Conservation (phyloP, 2,888 invertebrate genomes). For the Drosophila glabriapex region DNA sequence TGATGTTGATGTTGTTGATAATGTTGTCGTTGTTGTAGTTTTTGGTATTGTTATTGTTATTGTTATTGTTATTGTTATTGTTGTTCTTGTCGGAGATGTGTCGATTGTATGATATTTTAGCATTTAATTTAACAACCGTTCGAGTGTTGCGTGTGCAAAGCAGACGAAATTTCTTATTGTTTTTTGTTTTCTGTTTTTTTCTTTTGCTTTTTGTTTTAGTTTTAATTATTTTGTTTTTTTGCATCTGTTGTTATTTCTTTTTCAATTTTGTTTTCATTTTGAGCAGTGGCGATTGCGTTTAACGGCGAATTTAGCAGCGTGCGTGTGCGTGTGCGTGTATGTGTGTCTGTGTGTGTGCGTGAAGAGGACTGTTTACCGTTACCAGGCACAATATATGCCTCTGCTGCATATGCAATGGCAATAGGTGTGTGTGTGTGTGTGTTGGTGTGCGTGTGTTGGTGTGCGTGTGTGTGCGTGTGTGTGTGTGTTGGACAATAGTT, state of each 20-base stretch:
- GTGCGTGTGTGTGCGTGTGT: conserved; percentile 6
- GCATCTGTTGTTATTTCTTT: conserved; percentile 12
- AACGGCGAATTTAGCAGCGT: conserved; percentile 52
- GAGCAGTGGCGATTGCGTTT: conserved; percentile 47
- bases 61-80: conserved; percentile 16
- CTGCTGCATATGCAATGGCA: conserved; percentile 22
- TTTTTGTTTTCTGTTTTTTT: not conserved
- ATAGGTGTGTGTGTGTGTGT: conserved; percentile 1
- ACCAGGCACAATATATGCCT: conserved; percentile 45
- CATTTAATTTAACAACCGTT: conserved; percentile 51
- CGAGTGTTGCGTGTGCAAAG: conserved; percentile 58
- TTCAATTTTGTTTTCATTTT: conserved; percentile 20
- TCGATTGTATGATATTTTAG: conserved; percentile 49
- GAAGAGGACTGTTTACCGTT: conserved; percentile 41
- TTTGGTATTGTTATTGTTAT: conserved; percentile 6
- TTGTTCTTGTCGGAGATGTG: conserved; percentile 42
- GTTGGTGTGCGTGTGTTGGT: not conserved
- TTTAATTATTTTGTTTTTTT: conserved; percentile 9
- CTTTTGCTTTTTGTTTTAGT: conserved; percentile 3
- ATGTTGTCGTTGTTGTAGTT: conserved; percentile 19
- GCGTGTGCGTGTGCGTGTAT: conserved; percentile 10
- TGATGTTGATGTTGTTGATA: conserved; percentile 17
- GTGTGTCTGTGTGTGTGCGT: conserved; percentile 6
- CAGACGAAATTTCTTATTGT: conserved; percentile 43
- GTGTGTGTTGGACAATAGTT: conserved; percentile 14